phyloP scores from a whole-genome alignment of 2,888 invertebrate species.

The Galeruca laticollis region DNA sequence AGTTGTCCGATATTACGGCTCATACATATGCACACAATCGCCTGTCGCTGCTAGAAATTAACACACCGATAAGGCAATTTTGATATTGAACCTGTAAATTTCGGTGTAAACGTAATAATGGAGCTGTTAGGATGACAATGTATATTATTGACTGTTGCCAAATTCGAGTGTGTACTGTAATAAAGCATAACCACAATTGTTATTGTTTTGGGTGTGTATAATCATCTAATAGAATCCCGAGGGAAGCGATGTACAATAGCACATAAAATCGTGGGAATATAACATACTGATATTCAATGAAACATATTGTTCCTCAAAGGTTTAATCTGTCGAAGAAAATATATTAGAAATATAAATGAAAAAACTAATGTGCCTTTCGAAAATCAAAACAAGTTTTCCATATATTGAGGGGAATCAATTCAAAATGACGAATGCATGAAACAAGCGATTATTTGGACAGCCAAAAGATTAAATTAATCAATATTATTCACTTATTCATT shows the following conservation, averaged over 20 bases:
- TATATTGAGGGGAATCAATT: too few species aligned
- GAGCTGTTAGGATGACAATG: constrained; percentile 36
- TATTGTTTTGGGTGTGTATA: constrained; percentile 21
- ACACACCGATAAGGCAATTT: constrained; percentile 42
- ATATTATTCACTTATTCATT: too few species aligned
- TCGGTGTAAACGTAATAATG: constrained; percentile 35
- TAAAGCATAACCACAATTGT: constrained; percentile 42
- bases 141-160: constrained; percentile 31
- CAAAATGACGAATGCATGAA: too few species aligned
- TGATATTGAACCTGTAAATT: constrained; percentile 46
- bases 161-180: constrained; percentile 28
- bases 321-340: too few species aligned
- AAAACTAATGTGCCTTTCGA: too few species aligned
- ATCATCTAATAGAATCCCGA: constrained; percentile 11
- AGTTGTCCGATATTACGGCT: not conserved
- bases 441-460: too few species aligned
- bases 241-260: not conserved
- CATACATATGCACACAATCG: not conserved
- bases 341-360: too few species aligned
- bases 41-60: constrained; percentile 36
- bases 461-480: too few species aligned
- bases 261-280: not conserved
- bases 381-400: too few species aligned
- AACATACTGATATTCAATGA: not conserved
- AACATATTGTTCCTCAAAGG: too few species aligned